Conservation (phyloP, 2,797 vertebrate genomes). For the Discoglossus pictus region DNA sequence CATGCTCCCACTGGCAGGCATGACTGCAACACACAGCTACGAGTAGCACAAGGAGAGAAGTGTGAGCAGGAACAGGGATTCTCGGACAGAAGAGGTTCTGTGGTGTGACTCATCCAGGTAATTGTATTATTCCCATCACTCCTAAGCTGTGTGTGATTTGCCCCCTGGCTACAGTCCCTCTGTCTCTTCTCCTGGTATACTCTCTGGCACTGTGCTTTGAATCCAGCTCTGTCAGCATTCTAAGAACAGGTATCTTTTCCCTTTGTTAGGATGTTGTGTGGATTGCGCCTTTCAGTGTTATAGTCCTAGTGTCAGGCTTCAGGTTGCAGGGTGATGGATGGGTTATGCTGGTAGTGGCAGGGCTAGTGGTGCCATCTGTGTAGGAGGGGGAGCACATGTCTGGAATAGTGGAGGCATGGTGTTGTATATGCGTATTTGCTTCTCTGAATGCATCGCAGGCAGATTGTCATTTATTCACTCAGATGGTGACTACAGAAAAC, state of each 20-base stretch:
- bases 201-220: slow-evolving; percentile 12
- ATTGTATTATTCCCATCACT: slow-evolving; percentile 32
- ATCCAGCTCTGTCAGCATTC: not conserved
- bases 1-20: slow-evolving; percentile 52
- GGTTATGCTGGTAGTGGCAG: slow-evolving; percentile 5
- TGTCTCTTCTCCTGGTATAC: slow-evolving; percentile 4
- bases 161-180: slow-evolving; percentile 1
- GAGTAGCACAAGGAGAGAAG: slow-evolving; percentile 40
- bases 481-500: no score
- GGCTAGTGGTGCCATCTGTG: slow-evolving; percentile 14
- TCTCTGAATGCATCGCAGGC: not conserved
- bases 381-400: slow-evolving; percentile 36
- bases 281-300: not conserved
- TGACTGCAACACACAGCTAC: slow-evolving; percentile 46
- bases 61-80: slow-evolving; percentile 25
- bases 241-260: slow-evolving; percentile 23
- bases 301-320: not conserved
- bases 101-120: slow-evolving; percentile 48
- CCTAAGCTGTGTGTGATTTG: slow-evolving; percentile 1
- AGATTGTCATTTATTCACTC: not conserved
- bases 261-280: not conserved
- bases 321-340: slow-evolving; percentile 1
- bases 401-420: slow-evolving; percentile 15
- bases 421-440: not conserved
- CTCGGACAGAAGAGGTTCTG: slow-evolving; percentile 31